A percentile compares a stretch with the other conserved stretches of the same genome.
Conservation (phyloP, 2,113 vertebrate species). For the Megaceryle maxima region DNA sequence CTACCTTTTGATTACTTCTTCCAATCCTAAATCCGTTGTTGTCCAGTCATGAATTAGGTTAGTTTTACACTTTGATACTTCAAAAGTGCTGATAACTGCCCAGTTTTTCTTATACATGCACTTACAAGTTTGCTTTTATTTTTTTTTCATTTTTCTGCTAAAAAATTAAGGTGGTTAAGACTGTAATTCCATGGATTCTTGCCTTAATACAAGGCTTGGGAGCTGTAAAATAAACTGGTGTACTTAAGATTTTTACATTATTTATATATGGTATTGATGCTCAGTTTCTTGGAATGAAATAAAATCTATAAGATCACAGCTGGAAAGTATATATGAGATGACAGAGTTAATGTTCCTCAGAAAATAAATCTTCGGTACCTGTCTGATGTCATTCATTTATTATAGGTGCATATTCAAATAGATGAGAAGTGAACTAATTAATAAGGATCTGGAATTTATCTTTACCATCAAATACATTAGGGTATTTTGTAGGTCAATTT, state of each 20-base stretch:
- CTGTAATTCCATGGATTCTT: background rate
- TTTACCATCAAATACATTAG: background rate
- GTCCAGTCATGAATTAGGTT: background rate
- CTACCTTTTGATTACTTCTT: background rate
- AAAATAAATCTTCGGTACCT: background rate
- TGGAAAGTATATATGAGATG: background rate
- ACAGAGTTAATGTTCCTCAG: background rate
- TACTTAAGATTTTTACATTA: background rate
- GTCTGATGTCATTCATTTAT: background rate
- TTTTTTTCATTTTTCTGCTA: background rate
- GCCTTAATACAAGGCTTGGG: background rate
- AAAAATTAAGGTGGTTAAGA: background rate
- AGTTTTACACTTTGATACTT: background rate
- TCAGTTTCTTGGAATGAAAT: background rate
- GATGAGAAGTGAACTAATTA: background rate
- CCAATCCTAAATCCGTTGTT: background rate
- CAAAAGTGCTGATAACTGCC: background rate
- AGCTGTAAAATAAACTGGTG: background rate
- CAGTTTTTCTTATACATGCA: background rate
- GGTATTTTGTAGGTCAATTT: background rate
- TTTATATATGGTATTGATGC: background rate
- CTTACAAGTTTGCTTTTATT: background rate
- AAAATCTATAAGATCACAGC: background rate
- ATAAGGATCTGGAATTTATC: background rate
- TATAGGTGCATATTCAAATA: background rate